These are phyloP conservation scores for Macroteleia sp. DNA, from an alignment of 2,888 invertebrate species.

Conservation along the genomic window DNA sequence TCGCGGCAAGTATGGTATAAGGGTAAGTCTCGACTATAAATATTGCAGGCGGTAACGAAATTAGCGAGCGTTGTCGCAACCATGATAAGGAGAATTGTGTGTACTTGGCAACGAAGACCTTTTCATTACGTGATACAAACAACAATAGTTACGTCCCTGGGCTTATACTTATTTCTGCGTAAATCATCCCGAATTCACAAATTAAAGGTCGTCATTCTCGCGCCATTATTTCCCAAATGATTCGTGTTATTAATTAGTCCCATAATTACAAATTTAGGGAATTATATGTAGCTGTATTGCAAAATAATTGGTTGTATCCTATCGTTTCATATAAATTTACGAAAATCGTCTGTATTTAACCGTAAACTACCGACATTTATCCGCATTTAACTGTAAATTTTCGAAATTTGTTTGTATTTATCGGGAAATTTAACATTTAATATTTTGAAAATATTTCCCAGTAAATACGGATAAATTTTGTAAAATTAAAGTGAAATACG, in stretches of 20 bases:
- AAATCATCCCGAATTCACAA: constrained; percentile 28
- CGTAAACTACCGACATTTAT: too few relatives aligned
- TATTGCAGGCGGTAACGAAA: constrained; percentile 69
- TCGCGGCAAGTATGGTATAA: constrained; percentile 63
- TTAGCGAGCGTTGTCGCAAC: constrained; percentile 69
- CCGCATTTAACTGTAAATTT: too few relatives aligned
- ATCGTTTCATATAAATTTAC: too few relatives aligned
- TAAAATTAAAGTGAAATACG: too few relatives aligned
- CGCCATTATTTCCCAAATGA: background rate
- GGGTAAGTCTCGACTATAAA: constrained; percentile 68
- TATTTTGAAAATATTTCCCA: too few relatives aligned
- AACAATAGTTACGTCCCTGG: constrained; percentile 42
- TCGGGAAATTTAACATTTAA: too few relatives aligned
- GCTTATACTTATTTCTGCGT: constrained; percentile 33
- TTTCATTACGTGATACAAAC: constrained; percentile 57
- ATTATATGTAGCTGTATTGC: too few relatives aligned
- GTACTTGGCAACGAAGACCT: constrained; percentile 59
- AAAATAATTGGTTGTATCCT: too few relatives aligned
- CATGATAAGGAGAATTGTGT: constrained; percentile 67
- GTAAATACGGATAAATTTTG: too few relatives aligned
- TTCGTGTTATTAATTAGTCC: constrained; percentile 6
- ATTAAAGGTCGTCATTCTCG: constrained; percentile 24
- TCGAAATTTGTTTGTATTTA: too few relatives aligned
- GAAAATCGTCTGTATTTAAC: too few relatives aligned
- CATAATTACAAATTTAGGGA: background rate